These are phyloP conservation scores for Alviniconcha marisindica DNA, from an alignment of 1,140 invertebrate species.

Conservation along the genomic window DNA sequence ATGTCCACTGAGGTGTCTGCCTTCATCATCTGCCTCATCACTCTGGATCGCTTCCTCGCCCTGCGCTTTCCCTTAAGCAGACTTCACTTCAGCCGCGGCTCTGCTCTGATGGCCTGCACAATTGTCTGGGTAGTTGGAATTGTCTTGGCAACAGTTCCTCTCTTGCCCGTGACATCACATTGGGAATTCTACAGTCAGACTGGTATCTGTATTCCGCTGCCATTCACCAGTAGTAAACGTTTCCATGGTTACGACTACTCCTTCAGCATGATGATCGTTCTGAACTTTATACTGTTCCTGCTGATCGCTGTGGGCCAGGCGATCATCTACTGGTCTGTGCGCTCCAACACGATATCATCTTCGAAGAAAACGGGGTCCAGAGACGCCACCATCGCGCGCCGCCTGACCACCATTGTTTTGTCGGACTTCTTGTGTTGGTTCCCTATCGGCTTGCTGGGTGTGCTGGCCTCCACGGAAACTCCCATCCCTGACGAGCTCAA, in stretches of 20 bases:
- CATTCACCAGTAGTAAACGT: constrained; percentile 39
- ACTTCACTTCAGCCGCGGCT: constrained; percentile 26
- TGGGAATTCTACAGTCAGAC: constrained; percentile 54
- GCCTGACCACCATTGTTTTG: constrained; percentile 26
- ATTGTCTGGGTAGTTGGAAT: constrained; percentile 23
- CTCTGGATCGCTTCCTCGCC: constrained; percentile 43
- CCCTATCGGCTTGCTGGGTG: constrained; percentile 40
- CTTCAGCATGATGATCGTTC: constrained; percentile 45
- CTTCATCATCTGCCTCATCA: constrained; percentile 48
- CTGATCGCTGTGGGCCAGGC: constrained; percentile 49
- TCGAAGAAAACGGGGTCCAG: neutral
- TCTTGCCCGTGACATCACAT: constrained; percentile 22
- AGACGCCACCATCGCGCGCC: constrained; percentile 35
- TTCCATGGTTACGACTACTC: constrained; percentile 48
- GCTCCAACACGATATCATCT: constrained; percentile 8
- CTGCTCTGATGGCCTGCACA: constrained; percentile 14
- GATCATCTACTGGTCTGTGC: constrained; percentile 45
- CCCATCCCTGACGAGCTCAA: constrained; percentile 33
- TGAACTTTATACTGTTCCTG: constrained; percentile 50
- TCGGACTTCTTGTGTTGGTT: constrained; percentile 48
- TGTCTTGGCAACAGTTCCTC: constrained; percentile 18
- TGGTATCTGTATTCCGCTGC: constrained; percentile 51
- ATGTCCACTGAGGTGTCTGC: constrained; percentile 39
- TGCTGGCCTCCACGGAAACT: neutral
- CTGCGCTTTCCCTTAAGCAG: constrained; percentile 26